Percentiles rank a stretch among this genome's conserved stretches.
phyloP scores from a whole-genome alignment of 2,113 vertebrate species.

The Chloropsis cyanopogon region DNA sequence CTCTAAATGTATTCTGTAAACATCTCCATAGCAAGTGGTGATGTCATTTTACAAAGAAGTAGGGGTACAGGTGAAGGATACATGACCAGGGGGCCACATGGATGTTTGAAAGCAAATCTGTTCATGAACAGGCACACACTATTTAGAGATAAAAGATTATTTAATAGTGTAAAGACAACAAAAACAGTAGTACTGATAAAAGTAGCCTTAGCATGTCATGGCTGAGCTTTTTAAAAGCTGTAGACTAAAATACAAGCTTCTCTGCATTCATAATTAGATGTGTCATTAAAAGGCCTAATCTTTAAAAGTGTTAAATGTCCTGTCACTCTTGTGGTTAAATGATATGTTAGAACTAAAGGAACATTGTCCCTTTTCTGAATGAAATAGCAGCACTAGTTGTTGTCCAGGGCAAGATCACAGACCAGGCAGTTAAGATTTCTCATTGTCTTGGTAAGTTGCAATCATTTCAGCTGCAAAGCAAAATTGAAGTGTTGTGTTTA shows the following conservation, averaged over 20 bases:
- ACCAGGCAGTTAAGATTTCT: background rate
- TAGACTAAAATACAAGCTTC: background rate
- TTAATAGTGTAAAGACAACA: background rate
- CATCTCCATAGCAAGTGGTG: background rate
- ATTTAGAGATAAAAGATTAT: background rate
- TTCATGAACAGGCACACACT: background rate
- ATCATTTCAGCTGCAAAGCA: background rate
- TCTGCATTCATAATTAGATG: background rate
- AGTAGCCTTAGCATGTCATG: background rate
- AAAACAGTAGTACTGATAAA: background rate
- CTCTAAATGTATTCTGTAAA: background rate
- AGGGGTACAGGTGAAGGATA: background rate
- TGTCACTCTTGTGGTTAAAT: background rate
- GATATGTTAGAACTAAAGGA: background rate
- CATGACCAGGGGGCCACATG: background rate
- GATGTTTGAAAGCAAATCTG: background rate
- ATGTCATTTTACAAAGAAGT: background rate
- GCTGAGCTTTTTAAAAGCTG: background rate
- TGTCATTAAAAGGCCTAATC: background rate
- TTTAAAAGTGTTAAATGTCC: background rate
- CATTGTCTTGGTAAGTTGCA: background rate
- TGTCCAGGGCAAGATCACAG: background rate
- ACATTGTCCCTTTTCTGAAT: background rate
- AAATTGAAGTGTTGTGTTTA: background rate
- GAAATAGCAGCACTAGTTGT: background rate